Conservation (phyloP, 1,140 invertebrate genomes). For the Adoxophyes honmai region DNA sequence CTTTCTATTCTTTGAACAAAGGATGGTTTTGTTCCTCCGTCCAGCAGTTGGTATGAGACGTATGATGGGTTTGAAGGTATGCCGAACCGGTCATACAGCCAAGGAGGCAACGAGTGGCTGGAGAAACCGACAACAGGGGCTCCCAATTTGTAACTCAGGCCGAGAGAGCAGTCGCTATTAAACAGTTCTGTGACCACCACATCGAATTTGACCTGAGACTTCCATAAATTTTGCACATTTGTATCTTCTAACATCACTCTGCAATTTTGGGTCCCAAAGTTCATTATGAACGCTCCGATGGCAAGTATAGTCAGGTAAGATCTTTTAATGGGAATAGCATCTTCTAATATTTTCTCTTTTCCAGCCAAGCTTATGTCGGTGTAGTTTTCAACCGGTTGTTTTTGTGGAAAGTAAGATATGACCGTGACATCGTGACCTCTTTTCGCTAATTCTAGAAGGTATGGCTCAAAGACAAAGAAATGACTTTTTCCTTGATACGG, state of each 20-base stretch:
- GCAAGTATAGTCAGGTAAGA: slow-evolving; percentile 20
- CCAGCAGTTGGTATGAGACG: slow-evolving; percentile 74
- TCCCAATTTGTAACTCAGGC: slow-evolving; percentile 78
- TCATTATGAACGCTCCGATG: slow-evolving; percentile 17
- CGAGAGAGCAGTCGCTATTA: slow-evolving; percentile 81
- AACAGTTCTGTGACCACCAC: slow-evolving; percentile 82
- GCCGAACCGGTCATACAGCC: slow-evolving; percentile 76
- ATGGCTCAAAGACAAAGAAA: slow-evolving; percentile 81
- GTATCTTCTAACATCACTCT: slow-evolving; percentile 56
- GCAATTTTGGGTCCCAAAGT: slow-evolving; percentile 26
- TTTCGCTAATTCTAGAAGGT: slow-evolving; percentile 79
- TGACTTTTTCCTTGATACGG: slow-evolving; percentile 84
- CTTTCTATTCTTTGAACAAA: slow-evolving; percentile 68
- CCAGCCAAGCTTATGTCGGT: slow-evolving; percentile 35
- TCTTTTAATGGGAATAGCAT: slow-evolving; percentile 31
- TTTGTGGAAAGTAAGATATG: slow-evolving; percentile 78
- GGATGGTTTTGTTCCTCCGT: slow-evolving; percentile 70
- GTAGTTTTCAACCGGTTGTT: slow-evolving; percentile 24
- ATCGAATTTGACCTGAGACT: slow-evolving; percentile 76
- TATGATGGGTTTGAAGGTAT: slow-evolving; percentile 76
- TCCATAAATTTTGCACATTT: slow-evolving; percentile 64
- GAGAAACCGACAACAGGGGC: slow-evolving; percentile 78
- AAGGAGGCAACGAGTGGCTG: slow-evolving; percentile 76
- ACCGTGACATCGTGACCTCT: slow-evolving; percentile 84
- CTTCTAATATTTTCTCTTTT: slow-evolving; percentile 30